Evolutionary conservation across 2,113 vertebrate genomes (phyloP).

Genomic region (Gymnobelideus leadbeateri): DNA sequence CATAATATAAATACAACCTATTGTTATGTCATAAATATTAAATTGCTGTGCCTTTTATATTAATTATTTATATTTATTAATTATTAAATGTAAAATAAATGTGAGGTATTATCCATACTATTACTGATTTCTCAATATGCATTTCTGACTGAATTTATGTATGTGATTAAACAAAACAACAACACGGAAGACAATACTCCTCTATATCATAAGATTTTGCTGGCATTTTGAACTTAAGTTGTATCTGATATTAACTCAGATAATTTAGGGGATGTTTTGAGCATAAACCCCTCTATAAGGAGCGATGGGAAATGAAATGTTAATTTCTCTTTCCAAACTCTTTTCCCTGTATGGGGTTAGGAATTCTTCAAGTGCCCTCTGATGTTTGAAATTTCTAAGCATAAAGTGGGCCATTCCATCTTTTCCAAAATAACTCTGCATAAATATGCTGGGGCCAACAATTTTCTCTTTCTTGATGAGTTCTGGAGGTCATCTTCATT

Average conservation of each 20-base stretch:
- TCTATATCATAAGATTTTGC: not conserved
- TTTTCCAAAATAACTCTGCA: constrained; percentile 21
- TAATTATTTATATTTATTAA: not conserved
- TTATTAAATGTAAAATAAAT: not conserved
- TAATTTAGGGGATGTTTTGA: constrained; percentile 39
- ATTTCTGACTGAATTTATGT: not conserved
- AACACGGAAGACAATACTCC: not conserved
- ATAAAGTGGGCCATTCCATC: not conserved
- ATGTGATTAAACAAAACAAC: not conserved
- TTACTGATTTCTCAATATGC: not conserved
- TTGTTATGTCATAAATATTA: not conserved
- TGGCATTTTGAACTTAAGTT: constrained; percentile 44
- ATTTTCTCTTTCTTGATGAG: constrained; percentile 13
- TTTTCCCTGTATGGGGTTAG: not conserved
- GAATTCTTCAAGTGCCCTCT: not conserved
- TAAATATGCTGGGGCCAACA: not conserved
- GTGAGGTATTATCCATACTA: not conserved
- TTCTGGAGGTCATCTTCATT: not conserved
- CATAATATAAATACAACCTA: not conserved
- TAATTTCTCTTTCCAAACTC: not conserved
- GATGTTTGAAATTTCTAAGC: not conserved
- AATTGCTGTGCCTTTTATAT: not conserved
- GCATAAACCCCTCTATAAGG: not conserved
- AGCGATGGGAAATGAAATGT: not conserved
- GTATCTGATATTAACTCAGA: constrained; percentile 43